Percentiles rank a stretch among this genome's conserved stretches.
Conservation (phyloP, 92 coral and sea anemone species). For the Chrysogorgia sp. region DNA sequence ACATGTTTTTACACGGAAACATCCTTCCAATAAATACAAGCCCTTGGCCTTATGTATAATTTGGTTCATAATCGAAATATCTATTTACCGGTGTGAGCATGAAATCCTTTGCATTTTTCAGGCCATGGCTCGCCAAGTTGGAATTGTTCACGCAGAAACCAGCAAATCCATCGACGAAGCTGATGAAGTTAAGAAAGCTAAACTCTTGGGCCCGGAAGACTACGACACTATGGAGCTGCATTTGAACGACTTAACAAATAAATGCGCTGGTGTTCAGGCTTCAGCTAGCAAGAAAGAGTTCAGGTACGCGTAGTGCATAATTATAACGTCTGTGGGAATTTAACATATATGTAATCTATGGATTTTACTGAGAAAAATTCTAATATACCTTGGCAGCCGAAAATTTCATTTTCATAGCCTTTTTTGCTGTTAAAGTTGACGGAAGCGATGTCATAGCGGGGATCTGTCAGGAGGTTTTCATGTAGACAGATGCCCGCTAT, state of each 20-base stretch:
- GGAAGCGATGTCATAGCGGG: too few relatives aligned
- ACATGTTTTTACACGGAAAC: too few relatives aligned
- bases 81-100: background rate
- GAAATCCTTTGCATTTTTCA: background rate
- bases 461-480: too few relatives aligned
- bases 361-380: too few relatives aligned
- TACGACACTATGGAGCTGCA: constrained; percentile 30
- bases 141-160: background rate
- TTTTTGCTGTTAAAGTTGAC: too few relatives aligned
- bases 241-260: constrained; percentile 37
- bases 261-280: constrained; percentile 24
- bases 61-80: background rate
- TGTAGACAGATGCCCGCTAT: too few relatives aligned
- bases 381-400: too few relatives aligned
- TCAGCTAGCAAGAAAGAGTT: constrained; percentile 23
- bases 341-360: too few relatives aligned
- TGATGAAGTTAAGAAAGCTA: constrained; percentile 26
- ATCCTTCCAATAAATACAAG: too few relatives aligned
- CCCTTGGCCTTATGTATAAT: too few relatives aligned
- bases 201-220: constrained; percentile 32
- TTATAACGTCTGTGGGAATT: too few relatives aligned
- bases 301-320: background rate
- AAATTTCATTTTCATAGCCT: too few relatives aligned
- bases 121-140: constrained; percentile 39
- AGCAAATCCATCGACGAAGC: constrained; percentile 31